A percentile compares a stretch with the other conserved stretches of the same genome.
phyloP scores from a whole-genome alignment of 2,113 vertebrate genomes.

The Rhodinocichla rosea region DNA sequence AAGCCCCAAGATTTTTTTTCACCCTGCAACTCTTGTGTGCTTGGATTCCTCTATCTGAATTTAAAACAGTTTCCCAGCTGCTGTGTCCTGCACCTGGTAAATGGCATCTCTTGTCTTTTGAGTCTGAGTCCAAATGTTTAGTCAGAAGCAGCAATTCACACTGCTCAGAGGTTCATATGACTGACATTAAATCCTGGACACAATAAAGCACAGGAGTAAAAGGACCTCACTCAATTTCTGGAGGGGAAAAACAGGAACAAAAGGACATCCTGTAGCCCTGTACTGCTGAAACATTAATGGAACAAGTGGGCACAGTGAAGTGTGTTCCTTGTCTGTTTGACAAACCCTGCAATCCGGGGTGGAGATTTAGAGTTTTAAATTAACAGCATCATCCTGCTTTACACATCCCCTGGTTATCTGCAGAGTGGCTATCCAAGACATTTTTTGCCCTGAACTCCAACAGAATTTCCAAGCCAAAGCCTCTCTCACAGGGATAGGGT shows the following conservation, averaged over 20 bases:
- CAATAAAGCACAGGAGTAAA: background rate
- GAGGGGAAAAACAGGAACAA: background rate
- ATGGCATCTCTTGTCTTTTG: background rate
- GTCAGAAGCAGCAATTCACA: background rate
- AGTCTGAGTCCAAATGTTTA: background rate
- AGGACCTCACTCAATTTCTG: background rate
- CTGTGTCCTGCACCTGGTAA: background rate
- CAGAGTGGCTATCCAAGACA: background rate
- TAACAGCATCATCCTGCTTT: background rate
- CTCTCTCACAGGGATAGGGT: slow-evolving; percentile 31
- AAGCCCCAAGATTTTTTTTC: background rate
- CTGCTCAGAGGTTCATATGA: background rate
- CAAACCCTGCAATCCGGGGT: background rate
- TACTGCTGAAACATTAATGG: background rate
- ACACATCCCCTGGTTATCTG: background rate
- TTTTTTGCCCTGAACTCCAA: background rate
- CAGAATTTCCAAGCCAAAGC: background rate
- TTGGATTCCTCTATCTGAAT: background rate
- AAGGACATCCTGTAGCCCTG: background rate
- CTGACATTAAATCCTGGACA: background rate
- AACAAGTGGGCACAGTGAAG: background rate
- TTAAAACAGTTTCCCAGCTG: background rate
- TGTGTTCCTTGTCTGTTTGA: background rate
- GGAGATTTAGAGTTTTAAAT: background rate
- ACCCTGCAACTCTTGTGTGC: background rate